Conservation (phyloP, 2,888 invertebrate genomes). For the Polydrusus pterygomalis region DNA sequence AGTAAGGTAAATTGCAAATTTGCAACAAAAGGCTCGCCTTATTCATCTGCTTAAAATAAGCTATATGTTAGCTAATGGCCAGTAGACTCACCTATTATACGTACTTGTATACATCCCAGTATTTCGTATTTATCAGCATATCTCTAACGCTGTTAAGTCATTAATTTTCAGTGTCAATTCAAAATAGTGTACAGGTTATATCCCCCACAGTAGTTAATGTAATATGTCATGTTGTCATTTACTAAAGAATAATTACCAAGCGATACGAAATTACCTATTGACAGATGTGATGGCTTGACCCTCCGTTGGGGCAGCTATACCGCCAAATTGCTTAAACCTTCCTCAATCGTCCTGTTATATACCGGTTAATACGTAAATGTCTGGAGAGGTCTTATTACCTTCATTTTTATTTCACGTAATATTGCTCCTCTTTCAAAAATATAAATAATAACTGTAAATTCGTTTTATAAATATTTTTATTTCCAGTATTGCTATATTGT, state of each 20-base stretch:
- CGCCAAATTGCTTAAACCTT: conserved; percentile 38
- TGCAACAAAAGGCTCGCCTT: no score
- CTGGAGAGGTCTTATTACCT: no score
- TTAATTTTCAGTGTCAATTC: conserved; percentile 55
- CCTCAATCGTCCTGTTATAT: conserved; percentile 9
- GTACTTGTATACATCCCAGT: conserved; percentile 33
- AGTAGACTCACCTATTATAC: not conserved
- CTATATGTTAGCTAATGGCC: conserved; percentile 35
- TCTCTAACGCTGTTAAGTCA: conserved; percentile 48
- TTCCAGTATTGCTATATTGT: no score
- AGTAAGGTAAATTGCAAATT: no score
- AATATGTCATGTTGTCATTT: conserved; percentile 71
- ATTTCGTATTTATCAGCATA: conserved; percentile 47
- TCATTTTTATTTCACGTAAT: no score
- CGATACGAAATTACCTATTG: conserved; percentile 69
- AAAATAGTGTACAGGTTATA: conserved; percentile 54
- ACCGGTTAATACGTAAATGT: not conserved
- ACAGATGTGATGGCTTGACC: conserved; percentile 66
- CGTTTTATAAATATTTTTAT: no score
- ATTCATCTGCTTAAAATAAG: no score
- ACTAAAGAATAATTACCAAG: conserved; percentile 69
- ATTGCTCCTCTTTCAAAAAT: no score
- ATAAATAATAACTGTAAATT: no score
- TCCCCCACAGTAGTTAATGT: conserved; percentile 64
- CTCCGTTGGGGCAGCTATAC: conserved; percentile 44